Evolutionary conservation across 1,140 invertebrate genomes (phyloP).

Genomic region (Drosophila erecta): DNA sequence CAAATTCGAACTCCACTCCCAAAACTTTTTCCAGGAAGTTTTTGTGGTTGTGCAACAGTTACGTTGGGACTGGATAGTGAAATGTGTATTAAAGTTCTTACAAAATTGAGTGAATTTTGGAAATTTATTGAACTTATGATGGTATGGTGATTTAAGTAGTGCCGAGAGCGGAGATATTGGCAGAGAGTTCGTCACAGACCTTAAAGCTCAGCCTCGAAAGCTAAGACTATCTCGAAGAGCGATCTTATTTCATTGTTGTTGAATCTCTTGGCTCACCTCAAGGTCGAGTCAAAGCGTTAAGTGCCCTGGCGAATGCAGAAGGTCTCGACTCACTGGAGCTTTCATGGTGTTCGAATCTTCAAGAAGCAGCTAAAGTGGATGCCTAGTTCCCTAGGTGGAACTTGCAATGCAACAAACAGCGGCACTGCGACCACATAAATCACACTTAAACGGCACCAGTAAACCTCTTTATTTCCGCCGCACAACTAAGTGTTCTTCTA

Average conservation of each 20-base stretch:
- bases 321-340: constrained; percentile 22
- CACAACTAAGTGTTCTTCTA: constrained; percentile 12
- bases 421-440: constrained; percentile 58
- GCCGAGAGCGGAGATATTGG: neutral
- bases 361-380: constrained; percentile 7
- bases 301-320: constrained; percentile 18
- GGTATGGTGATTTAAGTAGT: neutral
- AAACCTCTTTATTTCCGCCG: constrained; percentile 28
- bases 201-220: constrained; percentile 24
- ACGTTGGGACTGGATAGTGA: constrained; percentile 2
- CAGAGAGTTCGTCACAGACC: constrained; percentile 3
- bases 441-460: constrained; percentile 58
- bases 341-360: constrained; percentile 9
- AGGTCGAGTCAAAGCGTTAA: constrained; percentile 22
- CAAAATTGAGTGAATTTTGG: neutral
- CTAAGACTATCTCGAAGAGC: constrained; percentile 8
- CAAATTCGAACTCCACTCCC: constrained; percentile 31
- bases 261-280: constrained; percentile 25
- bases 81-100: neutral
- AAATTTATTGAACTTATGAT: constrained; percentile 3
- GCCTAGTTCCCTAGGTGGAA: constrained; percentile 11
- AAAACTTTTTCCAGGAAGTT: constrained; percentile 29
- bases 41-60: constrained; percentile 23
- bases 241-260: constrained; percentile 16
- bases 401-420: constrained; percentile 41